phyloP scores from a whole-genome alignment of 2,888 invertebrate species.

The Yponomeuta malinellus region DNA sequence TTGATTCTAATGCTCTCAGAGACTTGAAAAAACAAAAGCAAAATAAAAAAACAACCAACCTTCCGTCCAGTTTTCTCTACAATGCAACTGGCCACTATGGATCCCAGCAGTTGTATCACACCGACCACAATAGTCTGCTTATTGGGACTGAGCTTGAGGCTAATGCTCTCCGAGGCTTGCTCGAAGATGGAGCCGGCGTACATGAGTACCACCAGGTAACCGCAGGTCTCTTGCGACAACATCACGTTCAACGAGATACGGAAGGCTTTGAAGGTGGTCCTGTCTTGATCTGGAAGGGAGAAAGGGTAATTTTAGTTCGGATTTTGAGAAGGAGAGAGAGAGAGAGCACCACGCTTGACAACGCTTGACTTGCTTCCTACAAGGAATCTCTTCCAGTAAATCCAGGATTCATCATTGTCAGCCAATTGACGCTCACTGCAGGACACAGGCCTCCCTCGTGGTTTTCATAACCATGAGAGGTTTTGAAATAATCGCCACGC shows the following conservation, averaged over 20 bases:
- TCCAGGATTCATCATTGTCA: no score
- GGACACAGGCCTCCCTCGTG: no score
- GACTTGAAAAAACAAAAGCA: constrained; percentile 30
- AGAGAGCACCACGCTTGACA: neutral
- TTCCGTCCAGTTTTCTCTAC: constrained; percentile 67
- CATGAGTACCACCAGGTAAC: constrained; percentile 68
- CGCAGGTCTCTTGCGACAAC: constrained; percentile 68
- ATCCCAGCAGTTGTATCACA: constrained; percentile 58
- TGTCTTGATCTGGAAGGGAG: constrained; percentile 55
- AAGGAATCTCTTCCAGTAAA: no score
- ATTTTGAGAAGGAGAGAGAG: neutral
- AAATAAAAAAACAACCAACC: constrained; percentile 31
- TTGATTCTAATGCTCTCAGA: constrained; percentile 60
- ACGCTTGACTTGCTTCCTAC: no score
- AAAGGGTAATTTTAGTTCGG: neutral
- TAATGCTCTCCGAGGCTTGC: constrained; percentile 59
- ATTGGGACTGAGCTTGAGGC: constrained; percentile 60
- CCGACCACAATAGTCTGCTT: constrained; percentile 69
- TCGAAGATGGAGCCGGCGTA: constrained; percentile 69
- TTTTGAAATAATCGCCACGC: no score
- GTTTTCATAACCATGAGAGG: no score
- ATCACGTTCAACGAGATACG: constrained; percentile 64
- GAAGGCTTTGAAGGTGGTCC: constrained; percentile 66
- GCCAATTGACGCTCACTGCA: no score
- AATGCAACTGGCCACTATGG: constrained; percentile 64